Conservation (phyloP, 30 jellyfish, hydroid and myxozoan species). For the Aurelia aurita complex sp. Pacific region DNA sequence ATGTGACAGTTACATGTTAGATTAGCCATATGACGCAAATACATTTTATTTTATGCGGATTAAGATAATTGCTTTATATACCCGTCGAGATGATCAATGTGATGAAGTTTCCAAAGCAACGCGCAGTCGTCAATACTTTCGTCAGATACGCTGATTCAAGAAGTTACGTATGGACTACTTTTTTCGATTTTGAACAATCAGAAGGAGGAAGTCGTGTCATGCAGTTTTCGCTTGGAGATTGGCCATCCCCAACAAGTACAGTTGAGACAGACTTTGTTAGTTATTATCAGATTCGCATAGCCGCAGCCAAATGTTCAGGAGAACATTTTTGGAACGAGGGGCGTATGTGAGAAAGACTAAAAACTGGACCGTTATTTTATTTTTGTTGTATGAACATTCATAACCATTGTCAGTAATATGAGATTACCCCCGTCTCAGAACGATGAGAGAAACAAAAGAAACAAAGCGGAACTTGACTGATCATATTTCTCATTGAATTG, state of each 20-base stretch:
- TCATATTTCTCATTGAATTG: no score
- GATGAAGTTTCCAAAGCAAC: conserved; percentile 10
- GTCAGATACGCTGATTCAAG: conserved; percentile 24
- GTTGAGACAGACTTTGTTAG: conserved; percentile 7
- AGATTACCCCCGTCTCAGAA: conserved; percentile 3
- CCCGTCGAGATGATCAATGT: neutral
- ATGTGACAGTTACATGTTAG: conserved; percentile 15
- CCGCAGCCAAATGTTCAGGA: conserved; percentile 40
- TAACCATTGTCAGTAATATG: neutral
- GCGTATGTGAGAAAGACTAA: conserved; percentile 23
- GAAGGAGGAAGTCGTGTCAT: conserved; percentile 1
- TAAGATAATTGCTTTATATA: neutral
- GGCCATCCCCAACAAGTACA: conserved; percentile 5
- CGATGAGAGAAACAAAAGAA: neutral
- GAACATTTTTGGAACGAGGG: conserved; percentile 22
- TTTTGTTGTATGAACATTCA: neutral
- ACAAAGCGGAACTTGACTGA: no score
- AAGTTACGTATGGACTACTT: neutral
- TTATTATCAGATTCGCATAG: conserved; percentile 13
- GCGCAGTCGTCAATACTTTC: conserved; percentile 14
- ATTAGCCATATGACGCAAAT: neutral
- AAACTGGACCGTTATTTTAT: conserved; percentile 20
- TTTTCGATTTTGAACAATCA: neutral
- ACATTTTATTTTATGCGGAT: neutral
- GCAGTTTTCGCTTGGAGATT: conserved; percentile 9